phyloP scores from a whole-genome alignment of 2,113 vertebrate species.

The Scopus umbretta region DNA sequence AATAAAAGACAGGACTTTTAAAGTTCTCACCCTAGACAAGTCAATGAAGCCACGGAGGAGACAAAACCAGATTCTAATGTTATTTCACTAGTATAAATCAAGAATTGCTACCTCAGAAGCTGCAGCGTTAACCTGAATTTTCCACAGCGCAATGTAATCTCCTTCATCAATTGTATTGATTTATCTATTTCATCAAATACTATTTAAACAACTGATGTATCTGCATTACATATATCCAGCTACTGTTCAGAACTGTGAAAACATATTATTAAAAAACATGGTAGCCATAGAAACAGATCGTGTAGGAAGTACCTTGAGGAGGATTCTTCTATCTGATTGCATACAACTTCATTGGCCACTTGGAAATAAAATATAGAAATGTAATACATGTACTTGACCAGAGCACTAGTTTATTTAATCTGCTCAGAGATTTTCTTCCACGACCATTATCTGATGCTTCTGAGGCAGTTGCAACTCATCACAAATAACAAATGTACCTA shows the following conservation, averaged over 20 bases:
- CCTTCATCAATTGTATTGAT: neutral
- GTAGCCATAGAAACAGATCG: constrained; percentile 43
- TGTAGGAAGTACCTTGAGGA: neutral
- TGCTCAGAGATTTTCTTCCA: neutral
- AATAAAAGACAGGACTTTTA: neutral
- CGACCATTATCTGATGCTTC: neutral
- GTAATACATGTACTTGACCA: neutral
- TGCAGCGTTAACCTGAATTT: neutral
- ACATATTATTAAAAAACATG: neutral
- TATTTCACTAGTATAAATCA: neutral
- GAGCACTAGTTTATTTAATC: neutral
- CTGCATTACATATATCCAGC: neutral
- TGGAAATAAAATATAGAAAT: neutral
- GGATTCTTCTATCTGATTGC: neutral
- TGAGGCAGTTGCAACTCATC: neutral
- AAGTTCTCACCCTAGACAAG: neutral
- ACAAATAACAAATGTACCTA: neutral
- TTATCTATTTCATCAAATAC: constrained; percentile 4
- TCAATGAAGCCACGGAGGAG: neutral
- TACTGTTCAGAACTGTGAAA: neutral
- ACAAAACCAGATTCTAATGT: neutral
- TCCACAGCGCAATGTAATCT: neutral
- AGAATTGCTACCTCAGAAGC: neutral
- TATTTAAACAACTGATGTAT: neutral
- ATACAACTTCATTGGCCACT: neutral